Base-by-base conservation (phyloP, 2,888 invertebrate genomes). In the Diarsia rubi region DNA sequence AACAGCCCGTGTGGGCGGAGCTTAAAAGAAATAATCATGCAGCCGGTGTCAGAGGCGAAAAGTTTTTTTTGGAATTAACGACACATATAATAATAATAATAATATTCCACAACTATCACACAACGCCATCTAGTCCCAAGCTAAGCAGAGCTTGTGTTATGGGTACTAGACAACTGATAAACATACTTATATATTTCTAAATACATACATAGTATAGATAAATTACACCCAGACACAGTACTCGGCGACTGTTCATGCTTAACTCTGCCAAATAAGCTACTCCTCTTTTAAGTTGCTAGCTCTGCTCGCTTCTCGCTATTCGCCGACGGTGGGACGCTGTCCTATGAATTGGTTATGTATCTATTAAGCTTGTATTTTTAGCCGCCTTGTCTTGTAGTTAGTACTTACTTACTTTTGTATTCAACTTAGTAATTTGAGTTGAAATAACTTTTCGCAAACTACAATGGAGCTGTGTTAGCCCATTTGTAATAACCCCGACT, bases 261-360 rank as follows among this genome's bases (percentile, higher is more conserved):
- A 6, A 60, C 31, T 60, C 59, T 31, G 11, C 12, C 12, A 31
- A 21, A 21, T 2, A 54, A 54, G 16, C 12, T 6, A 37, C 12
- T 60, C 5, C 2, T 21, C 21, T 60, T 60, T 37, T 37, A 37
- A 60, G 21, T 21, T 37, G 37, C 37, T 21, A 37, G 37, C 12
- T 60, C 24, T n/a, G n/a, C 21, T 42, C n/a, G 14, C n/a, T 62
- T n/a, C 62, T 42, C 42, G n/a, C 42, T 42, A 42, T n/a, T n/a
- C 42, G 42, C 42, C 14, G 8, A 42, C 62, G 14, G n/a, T 62
- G n/a, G 14, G 8, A 62, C 42, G 3, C 31, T 42, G n/a, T 42
- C 62, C n/a, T 14, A 24, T 69, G 57, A 62, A 68, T 78, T 37
- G 67, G 37, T 65, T 63, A 44, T n/a, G 57, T 62, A 45, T 54